Evolutionary conservation across 2,797 vertebrate genomes (phyloP).

Genomic region (Scomberomorus guttatus): DNA sequence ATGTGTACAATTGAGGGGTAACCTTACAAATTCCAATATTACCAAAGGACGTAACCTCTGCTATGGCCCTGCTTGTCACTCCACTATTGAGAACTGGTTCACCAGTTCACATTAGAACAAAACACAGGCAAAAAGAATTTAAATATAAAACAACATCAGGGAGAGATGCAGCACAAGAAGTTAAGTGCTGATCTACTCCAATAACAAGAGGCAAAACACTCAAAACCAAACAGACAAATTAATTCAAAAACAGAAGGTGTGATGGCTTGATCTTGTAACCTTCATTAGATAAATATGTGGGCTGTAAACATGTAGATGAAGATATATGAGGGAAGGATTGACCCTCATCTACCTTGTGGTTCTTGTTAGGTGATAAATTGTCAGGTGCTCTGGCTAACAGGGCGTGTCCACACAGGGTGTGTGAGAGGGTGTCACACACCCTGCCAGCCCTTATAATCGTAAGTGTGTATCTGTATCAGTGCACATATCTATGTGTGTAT

Average conservation of each 20-base stretch:
- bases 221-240: background rate
- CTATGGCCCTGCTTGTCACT: no score
- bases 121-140: no score
- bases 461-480: conserved; percentile 3
- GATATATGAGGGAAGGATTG: conserved; percentile 35
- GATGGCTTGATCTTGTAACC: background rate
- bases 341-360: conserved; percentile 47
- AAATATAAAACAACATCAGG: no score
- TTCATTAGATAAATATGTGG: conserved; percentile 21
- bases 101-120: no score
- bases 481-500: background rate
- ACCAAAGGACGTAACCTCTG: no score
- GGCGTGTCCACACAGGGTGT: conserved; percentile 25
- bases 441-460: conserved; percentile 2
- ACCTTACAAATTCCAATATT: no score
- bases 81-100: no score
- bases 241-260: background rate
- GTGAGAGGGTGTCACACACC: conserved; percentile 4
- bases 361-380: conserved; percentile 42
- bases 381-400: conserved; percentile 10
- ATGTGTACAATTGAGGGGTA: no score
- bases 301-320: conserved; percentile 46
- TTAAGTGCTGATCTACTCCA: no score
- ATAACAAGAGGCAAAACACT: background rate
- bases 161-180: no score